Evolutionary conservation across 1,140 invertebrate genomes (phyloP), one percentile per base, ranked within the genome.

Genomic region (Amyelois transitella): DNA sequence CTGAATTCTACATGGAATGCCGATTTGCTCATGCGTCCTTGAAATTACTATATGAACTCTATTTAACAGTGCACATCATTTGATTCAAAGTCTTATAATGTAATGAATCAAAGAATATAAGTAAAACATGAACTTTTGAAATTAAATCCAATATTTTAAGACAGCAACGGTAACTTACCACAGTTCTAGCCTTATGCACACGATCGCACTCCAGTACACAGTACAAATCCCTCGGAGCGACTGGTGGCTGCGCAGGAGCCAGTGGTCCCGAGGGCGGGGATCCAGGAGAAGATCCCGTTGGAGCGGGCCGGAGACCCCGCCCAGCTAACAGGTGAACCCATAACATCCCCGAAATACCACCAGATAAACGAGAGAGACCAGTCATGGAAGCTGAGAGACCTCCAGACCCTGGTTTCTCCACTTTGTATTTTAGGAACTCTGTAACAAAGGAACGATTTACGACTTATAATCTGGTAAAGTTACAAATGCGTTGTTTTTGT

Each of bases 171-270:
- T 43, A 19, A 79, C 89, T 82, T 63, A 91, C 97, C 55, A 99
- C 97, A 2, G 98, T 99, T 20, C 98, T 88, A 2, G 98, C 98
- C 90, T 99, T 99, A 88, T 99, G 98, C 6, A 98, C 94, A 61
- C 97, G 92, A 86, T 99, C 98, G 72, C 97, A 96, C 81, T 99
- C 97, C 24, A 99, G 90, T 1, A 99, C 98, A 81, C 97, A 99
- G 77, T 99, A 99, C 18, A 99, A 89, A 88, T 99, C 97, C 58
- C 96, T 89, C 51, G 95, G 89, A 8, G 91, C 90, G 38, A 91
- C 91, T 20, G 91, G 90, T 44, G 90, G 90, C 75, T 81, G 72
- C 12, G 72, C 73, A 51, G 86, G 73, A 10, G 77, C 75, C 19
- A 81, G 60, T 67, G 83, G 81, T 0, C 75, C 80, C 8, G 77